phyloP scores from a whole-genome alignment of 2,888 invertebrate species.

The Fragum whitleyi region DNA sequence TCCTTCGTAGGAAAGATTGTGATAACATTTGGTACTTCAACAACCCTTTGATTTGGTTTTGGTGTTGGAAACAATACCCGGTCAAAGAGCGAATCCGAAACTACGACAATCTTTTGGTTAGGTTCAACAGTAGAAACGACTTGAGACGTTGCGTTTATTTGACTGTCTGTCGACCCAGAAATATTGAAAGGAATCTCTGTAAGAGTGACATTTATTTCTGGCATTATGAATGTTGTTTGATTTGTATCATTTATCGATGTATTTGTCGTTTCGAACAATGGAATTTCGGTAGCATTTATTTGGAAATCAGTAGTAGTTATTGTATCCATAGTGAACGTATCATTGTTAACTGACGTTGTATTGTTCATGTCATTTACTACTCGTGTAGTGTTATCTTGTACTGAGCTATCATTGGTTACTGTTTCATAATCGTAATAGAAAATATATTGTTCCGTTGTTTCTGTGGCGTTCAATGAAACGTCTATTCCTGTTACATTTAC shows the following conservation, averaged over 20 bases:
- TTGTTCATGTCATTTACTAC: neutral
- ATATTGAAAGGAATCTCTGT: neutral
- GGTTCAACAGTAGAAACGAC: neutral
- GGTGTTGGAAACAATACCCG: conserved; percentile 13
- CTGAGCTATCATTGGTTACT: neutral
- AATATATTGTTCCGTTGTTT: neutral
- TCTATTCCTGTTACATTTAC: neutral
- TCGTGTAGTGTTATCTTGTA: neutral
- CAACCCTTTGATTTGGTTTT: conserved; percentile 2
- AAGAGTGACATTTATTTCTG: neutral
- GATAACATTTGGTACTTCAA: conserved; percentile 1
- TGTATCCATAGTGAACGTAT: neutral
- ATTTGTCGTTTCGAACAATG: neutral
- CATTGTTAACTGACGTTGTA: neutral
- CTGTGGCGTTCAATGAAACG: neutral
- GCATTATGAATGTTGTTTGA: neutral
- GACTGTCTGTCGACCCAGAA: neutral
- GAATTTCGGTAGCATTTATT: neutral
- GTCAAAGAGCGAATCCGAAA: neutral
- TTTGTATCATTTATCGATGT: neutral
- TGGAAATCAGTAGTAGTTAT: neutral
- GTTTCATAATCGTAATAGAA: neutral
- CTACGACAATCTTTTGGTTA: neutral
- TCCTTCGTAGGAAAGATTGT: neutral
- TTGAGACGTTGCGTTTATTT: neutral